Percentiles rank a stretch among this genome's conserved stretches.
These are phyloP conservation scores for Ochotona curzoniae DNA, from an alignment of 2,113 vertebrate genomes.

Conservation along the genomic window DNA sequence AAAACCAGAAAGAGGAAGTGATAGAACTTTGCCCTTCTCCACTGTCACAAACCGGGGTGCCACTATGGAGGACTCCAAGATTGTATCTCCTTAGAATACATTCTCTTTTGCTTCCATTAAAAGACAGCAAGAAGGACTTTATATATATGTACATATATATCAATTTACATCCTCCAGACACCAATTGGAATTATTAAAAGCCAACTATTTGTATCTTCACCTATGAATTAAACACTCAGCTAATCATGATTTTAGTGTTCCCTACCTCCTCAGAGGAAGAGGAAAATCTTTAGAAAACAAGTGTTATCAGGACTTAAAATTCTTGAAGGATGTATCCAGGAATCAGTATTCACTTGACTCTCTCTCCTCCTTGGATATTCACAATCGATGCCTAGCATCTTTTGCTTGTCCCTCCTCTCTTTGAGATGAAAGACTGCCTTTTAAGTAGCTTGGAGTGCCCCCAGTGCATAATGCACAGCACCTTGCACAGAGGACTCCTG, in stretches of 20 bases:
- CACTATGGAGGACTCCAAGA: neutral
- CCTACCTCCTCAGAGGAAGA: neutral
- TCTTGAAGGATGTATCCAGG: neutral
- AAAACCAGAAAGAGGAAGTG: neutral
- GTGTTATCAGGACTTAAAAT: neutral
- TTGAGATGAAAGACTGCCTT: neutral
- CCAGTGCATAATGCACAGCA: accelerated
- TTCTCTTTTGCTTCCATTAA: neutral
- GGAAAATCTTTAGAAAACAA: neutral
- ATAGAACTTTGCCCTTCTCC: neutral
- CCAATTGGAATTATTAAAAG: neutral
- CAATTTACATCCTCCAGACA: neutral
- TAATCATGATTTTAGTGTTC: neutral
- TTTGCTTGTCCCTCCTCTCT: neutral
- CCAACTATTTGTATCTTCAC: neutral
- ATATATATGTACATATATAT: neutral
- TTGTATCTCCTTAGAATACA: neutral
- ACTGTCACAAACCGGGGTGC: neutral
- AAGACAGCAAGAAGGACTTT: neutral
- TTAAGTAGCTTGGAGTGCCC: neutral
- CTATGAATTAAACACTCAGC: neutral
- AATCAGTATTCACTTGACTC: neutral
- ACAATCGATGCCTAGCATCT: neutral
- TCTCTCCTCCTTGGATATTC: neutral
- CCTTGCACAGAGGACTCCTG: neutral